Evolutionary conservation across 2,797 vertebrate genomes (phyloP), one percentile per base, ranked within the genome.

Genomic region (Triplophysa yarkandensis): DNA sequence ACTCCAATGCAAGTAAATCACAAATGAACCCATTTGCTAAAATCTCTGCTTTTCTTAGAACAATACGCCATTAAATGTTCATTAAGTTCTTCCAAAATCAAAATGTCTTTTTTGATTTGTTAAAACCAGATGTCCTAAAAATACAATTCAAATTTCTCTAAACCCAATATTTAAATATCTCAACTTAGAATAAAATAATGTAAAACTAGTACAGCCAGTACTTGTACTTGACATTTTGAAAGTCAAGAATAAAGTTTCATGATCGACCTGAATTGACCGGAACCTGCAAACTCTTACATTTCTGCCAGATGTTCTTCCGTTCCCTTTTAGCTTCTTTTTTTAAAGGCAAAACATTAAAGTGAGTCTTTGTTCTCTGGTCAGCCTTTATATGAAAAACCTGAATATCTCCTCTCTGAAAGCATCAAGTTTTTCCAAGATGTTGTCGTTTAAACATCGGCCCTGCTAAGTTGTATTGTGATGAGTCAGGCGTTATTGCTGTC

Each of bases 401-500:
- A 27, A 64, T 27, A 28, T 41, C 19, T 65, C 32, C 32, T 8
- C 32, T 34, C 32, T 34, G 32, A 9, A 34, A 34, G 34, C 34
- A 36, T 28, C 55, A 41, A 61, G 43, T 25, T 75, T 32, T 68
- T 74, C 68, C 25, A 48, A 39, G 34, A 58, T 11, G 7, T 58
- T 34, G 41, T 64, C 57, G 2, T 30, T 11, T 39, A 6, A 28
- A 58, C 58, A 70, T 36, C 50, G 58, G 25, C 30, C 58, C 61
- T 57, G 71, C 54, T 63, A 50, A 68, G n/a, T 34, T 62, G 30
- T 48, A 73, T 75, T 63, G 60, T 78, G 80, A 78, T 76, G 72
- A 78, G 48, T 81, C 68, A 64, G 34, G 55, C 21, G 28, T 68
- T 50, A 34, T 66, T 30, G 36, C 60, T 55, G 10, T 74, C 65